Conservation (phyloP, 2,797 vertebrate species). For the Neosilurus hyrtlii region DNA sequence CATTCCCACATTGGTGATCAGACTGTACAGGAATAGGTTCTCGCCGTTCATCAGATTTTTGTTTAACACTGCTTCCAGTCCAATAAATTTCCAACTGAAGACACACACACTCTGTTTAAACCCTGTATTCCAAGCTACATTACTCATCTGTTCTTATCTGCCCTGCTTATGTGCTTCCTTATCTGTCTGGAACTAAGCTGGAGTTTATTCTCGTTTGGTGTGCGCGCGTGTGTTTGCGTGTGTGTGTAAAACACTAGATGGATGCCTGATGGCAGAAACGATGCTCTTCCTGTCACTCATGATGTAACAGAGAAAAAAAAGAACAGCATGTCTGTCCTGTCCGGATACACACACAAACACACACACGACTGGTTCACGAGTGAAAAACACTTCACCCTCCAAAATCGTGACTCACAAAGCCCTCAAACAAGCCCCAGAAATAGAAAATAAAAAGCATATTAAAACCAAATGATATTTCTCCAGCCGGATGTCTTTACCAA, state of each 20-base stretch:
- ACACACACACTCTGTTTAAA: neutral
- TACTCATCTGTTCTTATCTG: neutral
- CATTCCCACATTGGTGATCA: neutral
- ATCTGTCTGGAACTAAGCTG: neutral
- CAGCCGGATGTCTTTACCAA: neutral
- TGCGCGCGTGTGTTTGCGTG: neutral
- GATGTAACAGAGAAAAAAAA: slow-evolving; percentile 5
- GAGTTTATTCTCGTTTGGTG: neutral
- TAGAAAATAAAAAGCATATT: neutral
- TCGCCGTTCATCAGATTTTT: neutral
- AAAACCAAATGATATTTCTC: neutral
- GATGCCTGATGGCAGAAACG: slow-evolving; percentile 11
- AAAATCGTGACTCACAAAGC: neutral
- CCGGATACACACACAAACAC: neutral
- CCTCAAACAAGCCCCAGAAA: neutral
- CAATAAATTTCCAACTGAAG: neutral
- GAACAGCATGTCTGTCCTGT: neutral
- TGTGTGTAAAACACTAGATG: neutral
- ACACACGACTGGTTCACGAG: neutral
- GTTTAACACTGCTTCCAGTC: neutral
- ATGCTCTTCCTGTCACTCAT: slow-evolving; percentile 5
- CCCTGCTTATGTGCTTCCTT: neutral
- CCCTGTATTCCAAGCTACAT: neutral
- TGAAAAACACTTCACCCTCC: neutral
- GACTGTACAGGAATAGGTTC: neutral